These are phyloP conservation scores for Lerista edwardsae DNA, from an alignment of 2,797 vertebrate species.

Conservation along the genomic window DNA sequence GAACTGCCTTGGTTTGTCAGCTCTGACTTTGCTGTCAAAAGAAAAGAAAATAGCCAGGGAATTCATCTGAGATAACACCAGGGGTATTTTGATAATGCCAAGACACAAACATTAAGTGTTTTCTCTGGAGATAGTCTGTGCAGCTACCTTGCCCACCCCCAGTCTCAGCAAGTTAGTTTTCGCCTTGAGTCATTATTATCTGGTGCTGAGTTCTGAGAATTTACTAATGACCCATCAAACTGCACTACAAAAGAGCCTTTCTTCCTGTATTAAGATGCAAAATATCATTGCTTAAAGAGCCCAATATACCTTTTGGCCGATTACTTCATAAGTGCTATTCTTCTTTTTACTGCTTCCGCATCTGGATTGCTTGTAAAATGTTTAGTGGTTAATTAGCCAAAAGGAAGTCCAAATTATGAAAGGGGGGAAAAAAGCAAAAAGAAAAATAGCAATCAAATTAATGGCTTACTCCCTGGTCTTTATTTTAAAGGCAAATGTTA, in stretches of 20 bases:
- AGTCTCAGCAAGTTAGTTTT: conserved; percentile 46
- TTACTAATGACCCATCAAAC: conserved; percentile 75
- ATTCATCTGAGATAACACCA: conserved; percentile 73
- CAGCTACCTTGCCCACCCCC: conserved; percentile 10
- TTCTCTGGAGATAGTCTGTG: conserved; percentile 59
- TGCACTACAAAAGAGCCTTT: conserved; percentile 64
- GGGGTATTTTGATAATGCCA: conserved; percentile 72
- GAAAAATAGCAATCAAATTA: conserved; percentile 70
- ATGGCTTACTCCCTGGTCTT: conserved; percentile 66
- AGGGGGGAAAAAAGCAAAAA: conserved; percentile 43
- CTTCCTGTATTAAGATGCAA: conserved; percentile 69
- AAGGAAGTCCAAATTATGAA: conserved; percentile 74
- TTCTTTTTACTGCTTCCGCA: conserved; percentile 72
- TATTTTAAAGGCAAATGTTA: conserved; percentile 65
- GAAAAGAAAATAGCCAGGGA: conserved; percentile 75
- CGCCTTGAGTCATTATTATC: conserved; percentile 65
- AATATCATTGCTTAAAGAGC: conserved; percentile 67
- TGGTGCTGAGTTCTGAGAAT: conserved; percentile 65
- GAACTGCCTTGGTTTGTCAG: conserved; percentile 77
- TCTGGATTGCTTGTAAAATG: conserved; percentile 75
- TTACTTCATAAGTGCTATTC: conserved; percentile 76
- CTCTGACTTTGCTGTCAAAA: conserved; percentile 78
- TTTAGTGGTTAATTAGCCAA: conserved; percentile 79
- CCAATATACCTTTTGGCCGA: conserved; percentile 64
- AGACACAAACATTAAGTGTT: conserved; percentile 64